Percentiles rank a stretch among this genome's conserved stretches.
Conservation (phyloP, 2,113 vertebrate species). For the Rostratula benghalensis region DNA sequence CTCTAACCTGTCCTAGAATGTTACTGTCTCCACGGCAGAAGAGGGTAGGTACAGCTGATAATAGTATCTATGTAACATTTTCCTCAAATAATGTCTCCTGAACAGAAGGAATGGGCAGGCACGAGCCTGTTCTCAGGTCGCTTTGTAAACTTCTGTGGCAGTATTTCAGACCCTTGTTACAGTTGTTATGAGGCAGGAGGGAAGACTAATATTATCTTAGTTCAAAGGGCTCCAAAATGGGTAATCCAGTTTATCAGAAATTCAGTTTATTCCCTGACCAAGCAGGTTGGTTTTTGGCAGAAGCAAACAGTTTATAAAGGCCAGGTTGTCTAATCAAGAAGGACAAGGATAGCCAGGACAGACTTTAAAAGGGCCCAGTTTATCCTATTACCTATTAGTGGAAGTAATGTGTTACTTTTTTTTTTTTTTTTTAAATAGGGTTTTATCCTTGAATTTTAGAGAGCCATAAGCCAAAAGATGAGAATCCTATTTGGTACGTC, state of each 20-base stretch:
- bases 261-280: constrained; percentile 9
- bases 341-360: background rate
- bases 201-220: constrained; percentile 4
- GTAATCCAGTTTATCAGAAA: constrained; percentile 49
- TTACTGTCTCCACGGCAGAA: background rate
- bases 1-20: background rate
- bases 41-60: constrained; percentile 13
- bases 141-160: background rate
- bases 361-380: background rate
- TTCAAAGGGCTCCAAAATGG: constrained; percentile 31
- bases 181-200: background rate
- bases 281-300: background rate
- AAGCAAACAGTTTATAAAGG: constrained; percentile 29
- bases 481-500: background rate
- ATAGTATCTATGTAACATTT: constrained; percentile 7
- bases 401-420: background rate
- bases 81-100: background rate
- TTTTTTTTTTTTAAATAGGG: background rate
- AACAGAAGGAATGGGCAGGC: background rate
- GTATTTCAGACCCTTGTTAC: background rate
- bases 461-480: background rate
- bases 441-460: background rate
- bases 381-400: background rate
- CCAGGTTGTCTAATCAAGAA: constrained; percentile 5
- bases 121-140: background rate